Percentiles rank a stretch among this genome's conserved stretches.
These are phyloP conservation scores for Heloderma charlesbogerti DNA, from an alignment of 2,113 vertebrate species.

Conservation along the genomic window DNA sequence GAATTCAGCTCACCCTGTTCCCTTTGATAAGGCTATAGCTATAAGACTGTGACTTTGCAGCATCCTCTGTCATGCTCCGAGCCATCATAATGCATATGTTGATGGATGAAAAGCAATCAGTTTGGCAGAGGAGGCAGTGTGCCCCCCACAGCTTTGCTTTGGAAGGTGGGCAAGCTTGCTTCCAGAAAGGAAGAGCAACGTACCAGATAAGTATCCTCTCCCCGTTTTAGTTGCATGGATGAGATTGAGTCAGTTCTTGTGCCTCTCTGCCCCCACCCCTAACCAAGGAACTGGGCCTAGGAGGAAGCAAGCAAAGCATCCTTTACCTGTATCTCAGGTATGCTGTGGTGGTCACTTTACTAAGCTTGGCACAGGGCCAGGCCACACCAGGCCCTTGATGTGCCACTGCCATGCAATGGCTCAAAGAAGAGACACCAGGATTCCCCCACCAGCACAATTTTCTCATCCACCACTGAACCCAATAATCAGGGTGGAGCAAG, in stretches of 20 bases:
- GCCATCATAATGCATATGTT: neutral
- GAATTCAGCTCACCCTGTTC: neutral
- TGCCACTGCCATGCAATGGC: neutral
- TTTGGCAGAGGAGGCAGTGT: neutral
- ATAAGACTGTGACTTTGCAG: neutral
- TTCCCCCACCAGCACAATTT: too few relatives aligned
- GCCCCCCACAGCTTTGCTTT: neutral
- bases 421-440: neutral
- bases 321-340: neutral
- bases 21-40: neutral
- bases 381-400: neutral
- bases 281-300: neutral
- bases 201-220: too few relatives aligned
- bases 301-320: neutral
- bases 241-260: neutral
- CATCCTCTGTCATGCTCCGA: neutral
- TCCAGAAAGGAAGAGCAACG: neutral
- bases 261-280: neutral
- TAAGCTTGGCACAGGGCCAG: too few relatives aligned
- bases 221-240: neutral
- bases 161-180: neutral
- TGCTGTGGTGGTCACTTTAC: too few relatives aligned
- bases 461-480: neutral
- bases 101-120: neutral
- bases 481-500: neutral